Evolutionary conservation across 2,797 vertebrate genomes (phyloP).

Genomic region (Prunella strophiata): DNA sequence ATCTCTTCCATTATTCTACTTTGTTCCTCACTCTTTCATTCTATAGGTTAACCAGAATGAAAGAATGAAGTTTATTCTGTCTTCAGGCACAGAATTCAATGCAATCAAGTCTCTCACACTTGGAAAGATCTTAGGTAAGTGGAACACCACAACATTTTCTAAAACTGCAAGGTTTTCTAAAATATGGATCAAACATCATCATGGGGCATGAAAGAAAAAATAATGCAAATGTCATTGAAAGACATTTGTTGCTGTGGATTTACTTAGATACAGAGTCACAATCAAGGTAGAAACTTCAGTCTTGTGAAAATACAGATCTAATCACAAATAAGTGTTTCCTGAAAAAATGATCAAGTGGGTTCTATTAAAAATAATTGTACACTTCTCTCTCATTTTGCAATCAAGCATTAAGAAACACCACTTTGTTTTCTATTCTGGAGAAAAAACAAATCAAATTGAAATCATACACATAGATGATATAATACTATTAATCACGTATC

Average conservation of each 20-base stretch:
- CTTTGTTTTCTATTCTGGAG: not conserved
- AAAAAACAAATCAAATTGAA: slow-evolving; percentile 3
- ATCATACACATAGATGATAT: not conserved
- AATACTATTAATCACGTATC: not conserved
- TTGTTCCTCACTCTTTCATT: not conserved
- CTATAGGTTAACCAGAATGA: slow-evolving; percentile 85
- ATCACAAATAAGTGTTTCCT: slow-evolving; percentile 20
- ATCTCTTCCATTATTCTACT: not conserved
- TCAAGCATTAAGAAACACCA: slow-evolving; percentile 29
- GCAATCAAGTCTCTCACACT: slow-evolving; percentile 84
- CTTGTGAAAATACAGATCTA: slow-evolving; percentile 35
- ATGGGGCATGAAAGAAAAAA: not conserved
- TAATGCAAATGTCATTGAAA: not conserved
- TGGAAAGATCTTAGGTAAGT: slow-evolving; percentile 88
- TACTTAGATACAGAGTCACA: slow-evolving; percentile 53
- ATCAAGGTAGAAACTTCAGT: slow-evolving; percentile 38
- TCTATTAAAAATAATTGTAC: slow-evolving; percentile 45
- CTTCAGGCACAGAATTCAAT: slow-evolving; percentile 87
- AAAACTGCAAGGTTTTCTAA: not conserved
- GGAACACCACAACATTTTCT: not conserved
- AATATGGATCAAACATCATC: not conserved
- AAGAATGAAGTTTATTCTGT: slow-evolving; percentile 84
- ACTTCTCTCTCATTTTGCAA: slow-evolving; percentile 38
- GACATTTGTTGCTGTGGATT: slow-evolving; percentile 25
- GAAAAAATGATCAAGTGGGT: not conserved